These are phyloP conservation scores for Selene dorsalis DNA, from an alignment of 2,797 vertebrate genomes.

Conservation along the genomic window DNA sequence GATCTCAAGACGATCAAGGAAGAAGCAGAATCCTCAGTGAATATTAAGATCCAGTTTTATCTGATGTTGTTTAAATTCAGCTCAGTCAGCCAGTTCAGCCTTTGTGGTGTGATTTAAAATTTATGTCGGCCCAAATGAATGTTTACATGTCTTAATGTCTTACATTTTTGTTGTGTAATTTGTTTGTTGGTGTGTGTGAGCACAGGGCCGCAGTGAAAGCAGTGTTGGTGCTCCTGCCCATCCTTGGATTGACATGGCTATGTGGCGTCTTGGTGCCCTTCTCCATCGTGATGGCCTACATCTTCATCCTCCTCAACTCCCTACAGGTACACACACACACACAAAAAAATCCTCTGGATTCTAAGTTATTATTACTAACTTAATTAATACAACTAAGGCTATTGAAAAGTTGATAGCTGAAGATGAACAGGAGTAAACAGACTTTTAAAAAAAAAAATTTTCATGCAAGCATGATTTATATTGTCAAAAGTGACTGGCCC, in stretches of 20 bases:
- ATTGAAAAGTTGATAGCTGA: not conserved
- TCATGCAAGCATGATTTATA: not conserved
- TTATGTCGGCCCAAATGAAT: constrained; percentile 15
- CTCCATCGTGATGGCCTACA: constrained; percentile 85
- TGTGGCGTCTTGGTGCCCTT: constrained; percentile 87
- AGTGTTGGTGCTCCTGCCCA: constrained; percentile 85
- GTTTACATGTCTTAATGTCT: too few species aligned
- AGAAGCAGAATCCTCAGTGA: constrained; percentile 15
- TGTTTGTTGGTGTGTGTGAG: constrained; percentile 34
- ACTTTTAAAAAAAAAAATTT: not conserved
- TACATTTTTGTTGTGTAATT: constrained; percentile 4
- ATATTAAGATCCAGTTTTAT: constrained; percentile 21
- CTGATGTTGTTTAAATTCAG: constrained; percentile 9
- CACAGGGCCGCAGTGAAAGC: constrained; percentile 86
- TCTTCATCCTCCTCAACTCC: constrained; percentile 88
- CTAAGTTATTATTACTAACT: not conserved
- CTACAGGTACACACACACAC: constrained; percentile 80
- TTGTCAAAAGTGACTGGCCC: not conserved
- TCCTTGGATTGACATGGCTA: constrained; percentile 87
- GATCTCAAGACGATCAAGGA: constrained; percentile 20
- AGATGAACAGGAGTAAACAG: not conserved
- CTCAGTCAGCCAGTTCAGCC: constrained; percentile 14
- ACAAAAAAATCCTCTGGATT: not conserved
- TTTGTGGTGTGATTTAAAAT: constrained; percentile 5
- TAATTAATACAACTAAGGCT: not conserved